These are phyloP conservation scores for Leptinotarsa peninsularis DNA, from an alignment of 2,888 invertebrate genomes.

Conservation along the genomic window DNA sequence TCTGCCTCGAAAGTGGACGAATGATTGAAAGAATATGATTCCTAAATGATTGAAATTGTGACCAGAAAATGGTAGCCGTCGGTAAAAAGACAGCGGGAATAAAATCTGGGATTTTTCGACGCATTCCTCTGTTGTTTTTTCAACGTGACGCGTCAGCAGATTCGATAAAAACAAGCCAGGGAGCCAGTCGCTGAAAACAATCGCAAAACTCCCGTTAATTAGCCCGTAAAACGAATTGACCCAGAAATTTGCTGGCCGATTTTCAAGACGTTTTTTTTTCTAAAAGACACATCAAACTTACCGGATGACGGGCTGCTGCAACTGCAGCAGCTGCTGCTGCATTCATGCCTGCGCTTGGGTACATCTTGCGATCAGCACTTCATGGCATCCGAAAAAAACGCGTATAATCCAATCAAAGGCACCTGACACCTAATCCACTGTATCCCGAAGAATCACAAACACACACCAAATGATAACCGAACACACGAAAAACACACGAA, in stretches of 20 bases:
- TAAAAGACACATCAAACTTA: slow-evolving; percentile 67
- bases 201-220: not conserved
- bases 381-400: slow-evolving; percentile 56
- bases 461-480: slow-evolving; percentile 18
- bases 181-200: not conserved
- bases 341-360: slow-evolving; percentile 89
- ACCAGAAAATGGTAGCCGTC: too few species aligned
- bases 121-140: too few species aligned
- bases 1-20: too few species aligned
- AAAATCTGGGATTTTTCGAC: too few species aligned
- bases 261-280: not conserved
- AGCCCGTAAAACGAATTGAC: not conserved
- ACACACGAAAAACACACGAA: slow-evolving; percentile 16
- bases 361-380: slow-evolving; percentile 74
- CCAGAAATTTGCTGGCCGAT: not conserved
- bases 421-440: slow-evolving; percentile 30
- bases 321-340: slow-evolving; percentile 87
- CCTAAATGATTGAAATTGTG: too few species aligned
- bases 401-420: slow-evolving; percentile 32
- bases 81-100: too few species aligned
- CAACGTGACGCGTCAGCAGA: too few species aligned
- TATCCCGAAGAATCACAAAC: slow-evolving; percentile 3
- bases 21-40: too few species aligned
- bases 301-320: slow-evolving; percentile 89
- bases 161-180: not conserved